Evolutionary conservation across 2,113 vertebrate genomes (phyloP).

Genomic region (Oryzias curvinotus): DNA sequence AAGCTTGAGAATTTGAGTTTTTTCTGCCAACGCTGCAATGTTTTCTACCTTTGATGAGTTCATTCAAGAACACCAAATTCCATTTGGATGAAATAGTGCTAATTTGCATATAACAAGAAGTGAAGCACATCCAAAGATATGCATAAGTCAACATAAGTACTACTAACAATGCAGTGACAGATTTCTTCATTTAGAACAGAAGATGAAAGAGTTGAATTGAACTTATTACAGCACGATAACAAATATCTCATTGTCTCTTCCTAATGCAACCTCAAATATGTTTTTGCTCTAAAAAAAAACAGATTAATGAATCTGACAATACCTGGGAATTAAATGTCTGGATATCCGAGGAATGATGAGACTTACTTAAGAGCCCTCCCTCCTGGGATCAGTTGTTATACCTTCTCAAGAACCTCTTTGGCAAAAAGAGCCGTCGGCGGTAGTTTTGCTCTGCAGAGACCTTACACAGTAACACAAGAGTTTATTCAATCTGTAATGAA

Average conservation of each 20-base stretch:
- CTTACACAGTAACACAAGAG: constrained; percentile 50
- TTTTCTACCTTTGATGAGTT: background rate
- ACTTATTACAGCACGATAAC: background rate
- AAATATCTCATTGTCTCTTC: background rate
- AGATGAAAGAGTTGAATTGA: too few relatives aligned
- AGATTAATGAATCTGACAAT: constrained; percentile 26
- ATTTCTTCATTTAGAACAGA: too few relatives aligned
- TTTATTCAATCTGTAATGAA: constrained; percentile 66
- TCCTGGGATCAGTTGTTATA: constrained; percentile 37
- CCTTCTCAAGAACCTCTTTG: constrained; percentile 45
- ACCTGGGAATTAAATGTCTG: constrained; percentile 15
- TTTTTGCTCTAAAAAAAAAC: background rate
- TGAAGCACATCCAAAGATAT: background rate
- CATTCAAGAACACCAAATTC: constrained; percentile 1
- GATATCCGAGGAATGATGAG: constrained; percentile 39
- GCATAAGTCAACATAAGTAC: background rate
- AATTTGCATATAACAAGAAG: constrained; percentile 17
- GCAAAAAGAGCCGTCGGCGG: constrained; percentile 77
- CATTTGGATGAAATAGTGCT: background rate
- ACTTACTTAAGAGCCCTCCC: constrained; percentile 36
- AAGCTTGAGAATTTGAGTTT: too few relatives aligned
- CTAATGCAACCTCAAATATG: background rate
- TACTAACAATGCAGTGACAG: too few relatives aligned
- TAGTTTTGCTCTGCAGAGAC: constrained; percentile 61
- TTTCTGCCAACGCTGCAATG: background rate